These are phyloP conservation scores for Phycodurus eques DNA, from an alignment of 2,113 vertebrate species.

Conservation along the genomic window DNA sequence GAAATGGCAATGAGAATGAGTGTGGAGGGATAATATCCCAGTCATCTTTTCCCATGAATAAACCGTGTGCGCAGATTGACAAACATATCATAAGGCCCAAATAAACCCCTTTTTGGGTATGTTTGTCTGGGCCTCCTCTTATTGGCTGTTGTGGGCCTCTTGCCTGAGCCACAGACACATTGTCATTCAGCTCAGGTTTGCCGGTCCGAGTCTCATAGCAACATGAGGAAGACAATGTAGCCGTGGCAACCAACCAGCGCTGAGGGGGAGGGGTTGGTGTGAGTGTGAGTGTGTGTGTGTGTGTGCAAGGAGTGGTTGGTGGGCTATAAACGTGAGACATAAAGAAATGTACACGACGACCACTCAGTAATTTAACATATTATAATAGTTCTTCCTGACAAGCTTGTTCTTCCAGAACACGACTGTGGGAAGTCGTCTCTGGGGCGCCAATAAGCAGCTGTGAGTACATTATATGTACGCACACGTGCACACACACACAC, in stretches of 20 bases:
- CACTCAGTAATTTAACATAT: constrained; percentile 34
- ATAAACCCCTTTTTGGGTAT: constrained; percentile 26
- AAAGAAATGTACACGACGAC: constrained; percentile 20
- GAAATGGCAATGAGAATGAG: background rate
- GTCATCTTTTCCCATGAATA: background rate
- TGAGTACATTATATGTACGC: background rate
- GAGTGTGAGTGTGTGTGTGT: constrained; percentile 13
- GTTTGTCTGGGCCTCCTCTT: constrained; percentile 59
- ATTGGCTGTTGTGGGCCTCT: constrained; percentile 53
- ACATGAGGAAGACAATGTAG: constrained; percentile 71
- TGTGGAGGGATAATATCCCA: background rate
- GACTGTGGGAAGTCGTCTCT: constrained; percentile 2
- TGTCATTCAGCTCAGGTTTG: constrained; percentile 71
- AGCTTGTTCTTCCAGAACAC: constrained; percentile 20
- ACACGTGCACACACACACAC: constrained; percentile 1
- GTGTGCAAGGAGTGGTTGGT: background rate
- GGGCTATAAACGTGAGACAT: background rate
- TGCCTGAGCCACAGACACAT: constrained; percentile 59
- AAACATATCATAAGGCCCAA: constrained; percentile 26
- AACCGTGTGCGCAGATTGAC: background rate
- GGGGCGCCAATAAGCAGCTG: constrained; percentile 9
- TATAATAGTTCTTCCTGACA: constrained; percentile 7
- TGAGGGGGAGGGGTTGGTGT: constrained; percentile 54
- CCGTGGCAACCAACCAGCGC: constrained; percentile 68
- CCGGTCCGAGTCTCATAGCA: constrained; percentile 70